Evolutionary conservation across 2,113 vertebrate species (phyloP).

Genomic region (Saccopteryx leptura): DNA sequence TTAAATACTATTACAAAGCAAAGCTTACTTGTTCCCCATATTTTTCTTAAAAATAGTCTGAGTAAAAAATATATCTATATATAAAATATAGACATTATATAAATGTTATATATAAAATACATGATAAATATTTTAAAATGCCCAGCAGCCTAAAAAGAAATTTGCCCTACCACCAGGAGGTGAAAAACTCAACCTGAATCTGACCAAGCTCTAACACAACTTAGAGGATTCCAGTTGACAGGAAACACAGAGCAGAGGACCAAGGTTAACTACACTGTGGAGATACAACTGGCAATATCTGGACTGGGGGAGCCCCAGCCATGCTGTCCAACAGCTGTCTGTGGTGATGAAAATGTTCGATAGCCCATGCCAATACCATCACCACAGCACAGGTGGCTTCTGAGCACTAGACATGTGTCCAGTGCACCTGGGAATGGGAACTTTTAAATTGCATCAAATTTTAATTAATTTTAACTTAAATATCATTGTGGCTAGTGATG

Average conservation of each 20-base stretch:
- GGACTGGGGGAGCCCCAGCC: background rate
- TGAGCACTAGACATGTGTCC: background rate
- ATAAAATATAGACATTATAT: background rate
- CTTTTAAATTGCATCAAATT: background rate
- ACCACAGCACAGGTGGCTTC: background rate
- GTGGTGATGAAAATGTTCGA: background rate
- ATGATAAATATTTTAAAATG: background rate
- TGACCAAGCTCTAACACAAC: background rate
- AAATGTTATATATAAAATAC: background rate
- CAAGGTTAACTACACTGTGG: background rate
- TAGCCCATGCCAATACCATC: background rate
- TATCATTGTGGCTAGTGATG: background rate
- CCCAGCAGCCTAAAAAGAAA: background rate
- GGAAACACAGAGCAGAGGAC: background rate
- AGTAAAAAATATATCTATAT: no score
- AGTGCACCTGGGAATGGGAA: background rate
- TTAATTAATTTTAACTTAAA: background rate
- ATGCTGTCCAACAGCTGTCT: background rate
- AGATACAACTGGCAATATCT: background rate
- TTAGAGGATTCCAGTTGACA: background rate
- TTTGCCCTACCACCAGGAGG: background rate
- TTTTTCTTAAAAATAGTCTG: no score
- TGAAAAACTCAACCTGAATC: background rate
- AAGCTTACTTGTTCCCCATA: no score
- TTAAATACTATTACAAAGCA: conserved; percentile 14